Base-by-base conservation (phyloP, 2,797 vertebrate species). In the Acrossocheilus fasciatus region DNA sequence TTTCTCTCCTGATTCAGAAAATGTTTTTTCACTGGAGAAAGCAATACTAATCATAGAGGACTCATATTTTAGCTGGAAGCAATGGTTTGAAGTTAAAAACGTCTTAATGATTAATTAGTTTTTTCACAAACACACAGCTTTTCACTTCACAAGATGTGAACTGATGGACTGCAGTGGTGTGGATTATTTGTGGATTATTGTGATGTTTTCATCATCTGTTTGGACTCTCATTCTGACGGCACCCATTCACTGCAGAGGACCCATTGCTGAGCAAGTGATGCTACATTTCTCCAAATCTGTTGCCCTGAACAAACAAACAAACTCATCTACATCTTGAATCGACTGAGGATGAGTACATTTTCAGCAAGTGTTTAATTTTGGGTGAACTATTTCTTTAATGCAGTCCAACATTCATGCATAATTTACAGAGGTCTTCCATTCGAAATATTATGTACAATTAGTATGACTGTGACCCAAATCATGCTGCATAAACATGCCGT, bases 381-480 rank as follows among this genome's bases (percentile, higher is more conserved):
- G 10, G 23, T 14, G 10, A 62, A 26, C n/a, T 26, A 62, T 26
- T 26, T 2, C 30, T 52, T 26, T 72, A n/a, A 43, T n/a, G 11
- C 43, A 43, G n/a, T n/a, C 14, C 6, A 0, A 26, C 26, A 18
- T 50, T 75, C 4, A 50, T 41, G 11, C 4, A 41, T 80, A 85
- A 82, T 83, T 87, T 76, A 82, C 34, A 9, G 20, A 52, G 47
- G 62, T 86, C 80, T 26, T 15, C 64, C 34, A 34, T 8, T 8
- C 47, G 18, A 26, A 72, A 54, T 14, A 6, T 47, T 23, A 39
- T 41, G 50, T 23, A n/a, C 57, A 11, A 4, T 62, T n/a, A 26
- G n/a, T 62, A 26, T 62, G 26, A 26, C n/a, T 62, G 59, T 0
- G 11, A 62, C n/a, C 59, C 59, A 62, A 26, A 70, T 41, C 34